Evolutionary conservation across 2,113 vertebrate genomes (phyloP), one percentile per base, ranked within the genome.

Genomic region (Pygoscelis adeliae): DNA sequence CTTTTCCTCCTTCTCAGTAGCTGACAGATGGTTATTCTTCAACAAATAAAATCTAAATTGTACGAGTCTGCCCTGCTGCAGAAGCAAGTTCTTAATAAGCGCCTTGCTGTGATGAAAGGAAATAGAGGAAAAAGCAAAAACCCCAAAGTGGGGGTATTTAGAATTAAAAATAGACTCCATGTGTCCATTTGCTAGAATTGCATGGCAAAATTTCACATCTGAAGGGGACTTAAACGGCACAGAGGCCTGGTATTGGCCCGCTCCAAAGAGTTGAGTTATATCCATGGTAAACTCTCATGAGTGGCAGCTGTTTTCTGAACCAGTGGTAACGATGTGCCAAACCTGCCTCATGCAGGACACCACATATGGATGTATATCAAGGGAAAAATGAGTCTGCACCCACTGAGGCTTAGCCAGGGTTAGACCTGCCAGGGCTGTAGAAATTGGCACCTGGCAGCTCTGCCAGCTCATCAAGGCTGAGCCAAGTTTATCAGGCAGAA

Each of bases 1-100:
- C 66, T 85, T 93, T 95, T 90, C 87, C 67, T 96, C 55, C 82
- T 92, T 96, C 84, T 80, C 93, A 74, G 95, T 95, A 97, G 96
- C 71, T 95, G 93, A 95, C 97, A 97, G 93, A 96, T 96, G 96
- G 96, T 96, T 96, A 94, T 91, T 97, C 87, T 86, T 94, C 89
- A 85, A 34, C 84, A 90, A 95, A 96, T 96, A 95, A 96, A 95
- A 96, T 91, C 83, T 81, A 96, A 90, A 94, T 94, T 90, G 91
- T 94, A 59, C 4, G 8, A 91, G 67, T 52, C 77, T 89, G 69
- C 32, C 73, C 61, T 20, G 5, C 78, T 94, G 66, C 89, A 95
- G 91, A 88, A 96, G 67, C 44, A 72, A 91, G 78, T 71, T 94
- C 95, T 95, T 91, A 96, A 93, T 95, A 96, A 93, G 94, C 8